phyloP scores from a whole-genome alignment of 2,888 invertebrate genomes.

The Adelognathus sp. region DNA sequence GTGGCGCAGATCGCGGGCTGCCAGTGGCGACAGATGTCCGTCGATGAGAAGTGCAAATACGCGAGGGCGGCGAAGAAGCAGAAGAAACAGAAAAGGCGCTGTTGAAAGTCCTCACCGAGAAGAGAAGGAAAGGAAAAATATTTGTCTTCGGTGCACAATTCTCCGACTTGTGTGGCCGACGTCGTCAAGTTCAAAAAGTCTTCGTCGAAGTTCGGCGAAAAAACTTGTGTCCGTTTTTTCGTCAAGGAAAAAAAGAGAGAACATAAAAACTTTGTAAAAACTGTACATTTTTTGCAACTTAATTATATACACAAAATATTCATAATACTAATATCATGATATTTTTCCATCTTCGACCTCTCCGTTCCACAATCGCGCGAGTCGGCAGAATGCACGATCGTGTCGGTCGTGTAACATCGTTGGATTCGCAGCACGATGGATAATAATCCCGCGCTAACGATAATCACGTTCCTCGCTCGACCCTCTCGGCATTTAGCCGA shows the following conservation, averaged over 20 bases:
- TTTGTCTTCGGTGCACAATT: not conserved
- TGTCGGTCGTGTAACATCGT: not conserved
- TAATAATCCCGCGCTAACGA: not conserved
- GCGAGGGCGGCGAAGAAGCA: conserved; percentile 50
- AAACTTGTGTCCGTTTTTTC: not conserved
- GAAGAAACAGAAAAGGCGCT: too few species aligned
- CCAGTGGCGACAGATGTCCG: conserved; percentile 66
- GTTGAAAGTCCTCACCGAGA: too few species aligned
- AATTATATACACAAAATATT: not conserved
- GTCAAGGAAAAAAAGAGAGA: not conserved
- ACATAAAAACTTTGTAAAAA: conserved; percentile 11
- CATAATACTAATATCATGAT: conserved; percentile 2
- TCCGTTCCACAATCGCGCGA: not conserved
- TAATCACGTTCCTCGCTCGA: conserved; percentile 1
- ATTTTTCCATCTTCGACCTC: not conserved
- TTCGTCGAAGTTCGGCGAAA: not conserved
- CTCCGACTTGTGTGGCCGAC: too few species aligned
- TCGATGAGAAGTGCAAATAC: conserved; percentile 63
- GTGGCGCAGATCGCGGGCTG: conserved; percentile 68
- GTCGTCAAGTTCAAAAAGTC: not conserved
- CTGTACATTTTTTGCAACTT: conserved; percentile 17
- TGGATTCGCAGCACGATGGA: not conserved
- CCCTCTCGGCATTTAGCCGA: not conserved
- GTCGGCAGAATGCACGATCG: not conserved
- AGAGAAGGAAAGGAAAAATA: not conserved